These are phyloP conservation scores for Gasterosteus nipponicus DNA, from an alignment of 2,113 vertebrate genomes.

Conservation along the genomic window DNA sequence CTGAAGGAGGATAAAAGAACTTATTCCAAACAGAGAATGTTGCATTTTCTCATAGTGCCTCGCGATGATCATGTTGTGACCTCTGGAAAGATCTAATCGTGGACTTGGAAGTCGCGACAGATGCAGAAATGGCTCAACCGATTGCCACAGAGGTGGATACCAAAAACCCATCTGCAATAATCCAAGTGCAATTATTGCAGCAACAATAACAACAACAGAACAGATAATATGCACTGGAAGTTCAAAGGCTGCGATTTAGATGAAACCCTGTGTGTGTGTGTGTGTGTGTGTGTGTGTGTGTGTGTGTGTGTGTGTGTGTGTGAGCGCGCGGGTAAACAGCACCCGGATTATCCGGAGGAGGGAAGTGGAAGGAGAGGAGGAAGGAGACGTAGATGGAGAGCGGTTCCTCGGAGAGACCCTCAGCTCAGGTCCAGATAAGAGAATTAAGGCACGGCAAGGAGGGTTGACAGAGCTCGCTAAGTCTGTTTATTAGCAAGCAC, in stretches of 20 bases:
- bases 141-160: conserved; percentile 39
- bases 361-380: conserved; percentile 53
- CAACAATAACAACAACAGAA: conserved; percentile 63
- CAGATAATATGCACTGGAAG: conserved; percentile 63
- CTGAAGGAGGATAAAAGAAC: too few relatives aligned
- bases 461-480: conserved; percentile 83
- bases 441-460: conserved; percentile 82
- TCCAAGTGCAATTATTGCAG: conserved; percentile 74
- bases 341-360: conserved; percentile 80
- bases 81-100: conserved; percentile 29
- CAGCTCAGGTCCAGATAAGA: conserved; percentile 87
- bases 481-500: conserved; percentile 88
- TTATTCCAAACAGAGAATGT: not conserved
- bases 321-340: conserved; percentile 75
- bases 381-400: conserved; percentile 80
- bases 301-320: too few relatives aligned
- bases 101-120: conserved; percentile 26
- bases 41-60: conserved; percentile 8
- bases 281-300: too few relatives aligned
- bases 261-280: conserved; percentile 20
- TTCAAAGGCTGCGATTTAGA: conserved; percentile 75
- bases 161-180: conserved; percentile 63
- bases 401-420: conserved; percentile 77
- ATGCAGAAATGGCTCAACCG: conserved; percentile 20
- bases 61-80: conserved; percentile 12